Evolutionary conservation across 1,140 invertebrate genomes (phyloP), one percentile per base, ranked within the genome.

Genomic region (Calephelis virginiensis): DNA sequence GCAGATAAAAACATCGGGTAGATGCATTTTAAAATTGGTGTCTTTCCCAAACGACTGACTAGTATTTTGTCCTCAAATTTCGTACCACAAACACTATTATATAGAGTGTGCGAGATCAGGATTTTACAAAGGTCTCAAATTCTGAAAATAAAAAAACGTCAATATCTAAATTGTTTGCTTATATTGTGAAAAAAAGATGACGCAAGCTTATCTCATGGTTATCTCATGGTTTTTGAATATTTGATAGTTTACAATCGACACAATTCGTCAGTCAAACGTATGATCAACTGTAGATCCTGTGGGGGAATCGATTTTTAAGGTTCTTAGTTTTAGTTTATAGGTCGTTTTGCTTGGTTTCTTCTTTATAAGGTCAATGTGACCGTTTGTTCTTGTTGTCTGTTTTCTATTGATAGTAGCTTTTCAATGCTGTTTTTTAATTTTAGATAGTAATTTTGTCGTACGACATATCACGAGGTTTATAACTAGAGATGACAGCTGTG

Each of bases 341-440:
- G 80, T 78, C 70, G 80, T 85, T 85, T 75, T 70, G 71, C 69
- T 73, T 66, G 70, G 64, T 72, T 70, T 67, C 75, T 78, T 80
- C 78, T 85, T 86, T 82, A 81, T 69, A 17, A 68, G 71, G 73
- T 77, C 73, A 71, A 68, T 67, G 53, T 66, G 78, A 77, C 71
- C 68, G 69, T 73, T 77, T 84, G 80, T 85, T 82, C 80, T 85
- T 69, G 82, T 88, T 85, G 77, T 82, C 81, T 67, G 82, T 86
- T 87, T 85, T 87, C 75, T 80, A 77, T 75, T 75, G 68, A 77
- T 78, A 69, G 77, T 73, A 67, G 78, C 74, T 70, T 74, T 70
- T 74, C 71, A 77, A 82, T 75, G 76, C 75, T 77, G 71, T 78
- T 76, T 78, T 74, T 75, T 83, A 64, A 73, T 81, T 84, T 86